Conservation (phyloP, 2,113 vertebrate species). For the Todiramphus chloris region DNA sequence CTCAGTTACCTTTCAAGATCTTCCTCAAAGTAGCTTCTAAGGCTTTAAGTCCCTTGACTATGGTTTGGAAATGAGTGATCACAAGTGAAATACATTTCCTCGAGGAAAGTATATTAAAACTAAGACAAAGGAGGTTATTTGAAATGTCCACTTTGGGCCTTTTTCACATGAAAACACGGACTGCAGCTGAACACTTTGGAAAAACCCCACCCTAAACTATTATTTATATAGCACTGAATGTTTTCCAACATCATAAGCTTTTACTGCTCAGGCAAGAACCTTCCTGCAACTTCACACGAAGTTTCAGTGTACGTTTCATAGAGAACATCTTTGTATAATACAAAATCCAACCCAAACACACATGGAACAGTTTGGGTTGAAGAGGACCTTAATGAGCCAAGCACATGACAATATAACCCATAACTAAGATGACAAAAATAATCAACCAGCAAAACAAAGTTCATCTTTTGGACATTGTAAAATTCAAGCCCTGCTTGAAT, state of each 20-base stretch:
- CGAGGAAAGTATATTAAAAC: neutral
- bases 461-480: neutral
- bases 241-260: neutral
- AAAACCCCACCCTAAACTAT: rapidly evolving
- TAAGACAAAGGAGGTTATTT: neutral
- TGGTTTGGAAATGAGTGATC: neutral
- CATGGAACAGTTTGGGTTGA: too few species aligned
- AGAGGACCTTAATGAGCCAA: neutral
- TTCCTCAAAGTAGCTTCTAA: neutral
- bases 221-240: neutral
- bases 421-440: neutral
- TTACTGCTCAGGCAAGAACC: neutral
- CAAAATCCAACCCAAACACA: too few species aligned
- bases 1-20: neutral
- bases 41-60: neutral
- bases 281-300: neutral
- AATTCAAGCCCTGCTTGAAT: neutral
- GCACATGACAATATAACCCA: neutral
- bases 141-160: neutral
- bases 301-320: neutral
- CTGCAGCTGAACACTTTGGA: neutral
- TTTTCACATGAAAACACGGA: neutral
- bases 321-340: too few species aligned
- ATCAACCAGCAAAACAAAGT: neutral
- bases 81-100: neutral